phyloP scores from a whole-genome alignment of 2,113 vertebrate genomes.

The Scomber scombrus region DNA sequence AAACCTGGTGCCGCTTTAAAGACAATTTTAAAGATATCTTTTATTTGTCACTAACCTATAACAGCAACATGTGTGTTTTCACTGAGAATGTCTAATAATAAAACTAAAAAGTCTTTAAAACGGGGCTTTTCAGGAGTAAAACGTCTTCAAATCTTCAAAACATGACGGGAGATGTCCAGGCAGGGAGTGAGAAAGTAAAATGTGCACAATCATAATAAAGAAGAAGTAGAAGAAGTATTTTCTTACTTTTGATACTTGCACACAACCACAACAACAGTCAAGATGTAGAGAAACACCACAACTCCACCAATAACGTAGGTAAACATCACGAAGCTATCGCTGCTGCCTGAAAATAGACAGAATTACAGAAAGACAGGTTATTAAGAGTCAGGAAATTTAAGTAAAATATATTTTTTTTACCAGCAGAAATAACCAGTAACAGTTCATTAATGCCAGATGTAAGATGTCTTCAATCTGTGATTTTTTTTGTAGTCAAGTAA shows the following conservation, averaged over 20 bases:
- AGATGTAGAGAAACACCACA: constrained; percentile 14
- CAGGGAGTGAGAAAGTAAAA: no score
- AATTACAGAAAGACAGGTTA: not conserved
- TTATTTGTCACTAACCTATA: not conserved
- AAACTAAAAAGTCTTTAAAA: not conserved
- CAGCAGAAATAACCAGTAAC: no score
- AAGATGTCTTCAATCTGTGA: not conserved
- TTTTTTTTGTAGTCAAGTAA: constrained; percentile 16
- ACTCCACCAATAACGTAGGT: constrained; percentile 27
- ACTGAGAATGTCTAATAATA: constrained; percentile 1
- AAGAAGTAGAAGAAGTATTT: no score
- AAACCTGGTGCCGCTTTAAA: no score
- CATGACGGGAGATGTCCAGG: no score
- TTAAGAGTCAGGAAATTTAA: not conserved
- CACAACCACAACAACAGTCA: constrained; percentile 26
- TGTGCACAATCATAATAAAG: no score
- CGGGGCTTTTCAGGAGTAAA: not conserved
- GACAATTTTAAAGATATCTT: no score
- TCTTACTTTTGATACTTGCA: constrained; percentile 45
- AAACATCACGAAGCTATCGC: fast-evolving
- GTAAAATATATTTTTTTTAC: no score
- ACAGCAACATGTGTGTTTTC: not conserved
- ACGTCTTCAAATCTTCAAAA: not conserved
- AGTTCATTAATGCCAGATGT: not conserved
- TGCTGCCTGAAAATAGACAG: constrained; percentile 11